Base-by-base conservation (phyloP, 2,888 invertebrate genomes). In the Sminthurinus aureus region DNA sequence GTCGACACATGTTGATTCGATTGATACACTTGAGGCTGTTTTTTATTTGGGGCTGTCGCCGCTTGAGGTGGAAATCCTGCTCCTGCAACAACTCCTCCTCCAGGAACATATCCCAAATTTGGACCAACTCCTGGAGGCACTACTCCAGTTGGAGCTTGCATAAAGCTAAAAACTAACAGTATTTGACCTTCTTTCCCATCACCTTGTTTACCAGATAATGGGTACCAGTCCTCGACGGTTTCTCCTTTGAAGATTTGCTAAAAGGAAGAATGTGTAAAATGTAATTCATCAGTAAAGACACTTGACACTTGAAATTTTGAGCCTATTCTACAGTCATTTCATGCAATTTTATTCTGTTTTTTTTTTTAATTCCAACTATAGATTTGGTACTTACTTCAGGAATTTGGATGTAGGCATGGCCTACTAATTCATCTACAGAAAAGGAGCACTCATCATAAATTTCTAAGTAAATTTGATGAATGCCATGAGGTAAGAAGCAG, bases 361-460 rank as follows among this genome's bases (percentile, higher is more conserved):
- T n/a, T n/a, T n/a, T n/a, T n/a, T n/a, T n/a, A n/a, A n/a, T n/a
- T n/a, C n/a, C n/a, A n/a, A n/a, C n/a, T n/a, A n/a, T n/a, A n/a
- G n/a, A n/a, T n/a, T n/a, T n/a, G n/a, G n/a, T n/a, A n/a, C 52
- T 52, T 9, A 20, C 93, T 79, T 93, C 93, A 0, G 98, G 97
- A 89, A 99, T 96, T 82, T 93, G 93, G 89, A 98, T 94, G 90
- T 96, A 95, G 0, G 96, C 93, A 97, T 97, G 98, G 0, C 98
- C 99, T 88, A 99, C 94, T 85, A 97, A 92, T 91, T 98, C 98
- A 91, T 99, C 98, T 93, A 96, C 95, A 24, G 97, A 96, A 91
- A 99, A 98, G 20, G 98, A 96, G 90, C 97, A 95, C 91, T 98
- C 99, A 91, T 99, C 99, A 91, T 96, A 99, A 87, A 99, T 95